Percentiles rank a stretch among this genome's conserved stretches.
Evolutionary conservation across 2,113 vertebrate genomes (phyloP).

Genomic region (Myotis davidii): DNA sequence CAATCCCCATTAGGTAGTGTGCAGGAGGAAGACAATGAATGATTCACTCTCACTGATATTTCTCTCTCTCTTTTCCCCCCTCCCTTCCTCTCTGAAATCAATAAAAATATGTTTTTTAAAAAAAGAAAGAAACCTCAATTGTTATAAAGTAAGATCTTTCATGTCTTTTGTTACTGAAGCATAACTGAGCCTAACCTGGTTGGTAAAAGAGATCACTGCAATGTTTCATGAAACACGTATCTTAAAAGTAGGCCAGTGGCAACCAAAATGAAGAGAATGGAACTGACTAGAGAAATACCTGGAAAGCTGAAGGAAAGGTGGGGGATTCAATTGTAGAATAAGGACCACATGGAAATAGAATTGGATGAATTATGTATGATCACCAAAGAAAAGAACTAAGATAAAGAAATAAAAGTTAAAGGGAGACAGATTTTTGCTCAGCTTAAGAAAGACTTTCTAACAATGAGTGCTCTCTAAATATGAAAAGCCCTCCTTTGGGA

Average conservation of each 20-base stretch:
- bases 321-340: not conserved
- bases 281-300: not conserved
- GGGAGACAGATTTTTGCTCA: not conserved
- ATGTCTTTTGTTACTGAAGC: not conserved
- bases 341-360: not conserved
- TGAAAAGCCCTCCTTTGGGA: not conserved
- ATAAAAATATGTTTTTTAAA: too few relatives aligned
- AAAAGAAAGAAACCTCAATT: not conserved
- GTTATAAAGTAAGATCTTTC: not conserved
- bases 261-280: conserved; percentile 32
- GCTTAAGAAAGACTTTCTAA: not conserved
- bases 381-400: not conserved
- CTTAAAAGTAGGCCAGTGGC: not conserved
- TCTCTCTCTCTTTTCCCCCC: too few relatives aligned
- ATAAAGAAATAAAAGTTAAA: conserved; percentile 16
- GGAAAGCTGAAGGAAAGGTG: not conserved
- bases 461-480: not conserved
- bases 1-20: too few relatives aligned
- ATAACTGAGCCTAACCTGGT: not conserved
- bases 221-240: conserved; percentile 1
- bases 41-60: too few relatives aligned
- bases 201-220: not conserved
- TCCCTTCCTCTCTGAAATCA: too few relatives aligned
- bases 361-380: not conserved
- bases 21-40: too few relatives aligned